Percentiles rank a stretch among this genome's conserved stretches.
phyloP scores from a whole-genome alignment of 1,140 invertebrate species.

The Halyomorpha halys region DNA sequence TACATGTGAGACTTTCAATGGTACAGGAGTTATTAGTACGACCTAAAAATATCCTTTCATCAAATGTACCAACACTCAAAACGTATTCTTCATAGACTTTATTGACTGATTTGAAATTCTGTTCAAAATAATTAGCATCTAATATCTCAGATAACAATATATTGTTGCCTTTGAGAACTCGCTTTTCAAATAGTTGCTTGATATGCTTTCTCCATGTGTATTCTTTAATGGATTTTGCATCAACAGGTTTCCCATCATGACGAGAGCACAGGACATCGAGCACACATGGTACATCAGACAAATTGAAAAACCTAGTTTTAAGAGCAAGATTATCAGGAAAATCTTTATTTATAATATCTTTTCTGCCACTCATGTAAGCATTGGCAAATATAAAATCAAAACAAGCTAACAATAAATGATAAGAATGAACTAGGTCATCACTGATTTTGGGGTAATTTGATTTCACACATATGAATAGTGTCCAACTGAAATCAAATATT shows the following conservation, averaged over 20 bases:
- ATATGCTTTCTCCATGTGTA: slow-evolving; percentile 76
- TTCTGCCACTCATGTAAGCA: slow-evolving; percentile 64
- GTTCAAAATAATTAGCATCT: slow-evolving; percentile 60
- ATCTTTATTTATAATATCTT: slow-evolving; percentile 61
- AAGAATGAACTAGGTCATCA: slow-evolving; percentile 89
- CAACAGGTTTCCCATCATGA: slow-evolving; percentile 67
- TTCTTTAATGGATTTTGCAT: slow-evolving; percentile 82
- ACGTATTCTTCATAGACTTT: slow-evolving; percentile 86
- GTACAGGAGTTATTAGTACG: slow-evolving; percentile 32
- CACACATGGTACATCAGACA: slow-evolving; percentile 64
- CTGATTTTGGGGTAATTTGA: slow-evolving; percentile 68
- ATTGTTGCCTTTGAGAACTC: slow-evolving; percentile 49
- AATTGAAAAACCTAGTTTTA: slow-evolving; percentile 50
- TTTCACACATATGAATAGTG: slow-evolving; percentile 85
- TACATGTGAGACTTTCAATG: not conserved
- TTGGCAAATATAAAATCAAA: slow-evolving; percentile 85
- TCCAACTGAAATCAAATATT: slow-evolving; percentile 89
- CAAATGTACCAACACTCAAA: slow-evolving; percentile 85
- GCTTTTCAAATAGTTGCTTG: slow-evolving; percentile 66
- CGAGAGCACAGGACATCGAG: slow-evolving; percentile 72
- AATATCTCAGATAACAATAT: slow-evolving; percentile 56
- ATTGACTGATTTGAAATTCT: slow-evolving; percentile 73
- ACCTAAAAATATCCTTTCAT: slow-evolving; percentile 89
- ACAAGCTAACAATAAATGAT: slow-evolving; percentile 80
- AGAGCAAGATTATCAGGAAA: slow-evolving; percentile 56